A percentile compares a stretch with the other conserved stretches of the same genome.
These are phyloP conservation scores for Hydrophis major DNA, from an alignment of 2,797 vertebrate genomes.

Conservation along the genomic window DNA sequence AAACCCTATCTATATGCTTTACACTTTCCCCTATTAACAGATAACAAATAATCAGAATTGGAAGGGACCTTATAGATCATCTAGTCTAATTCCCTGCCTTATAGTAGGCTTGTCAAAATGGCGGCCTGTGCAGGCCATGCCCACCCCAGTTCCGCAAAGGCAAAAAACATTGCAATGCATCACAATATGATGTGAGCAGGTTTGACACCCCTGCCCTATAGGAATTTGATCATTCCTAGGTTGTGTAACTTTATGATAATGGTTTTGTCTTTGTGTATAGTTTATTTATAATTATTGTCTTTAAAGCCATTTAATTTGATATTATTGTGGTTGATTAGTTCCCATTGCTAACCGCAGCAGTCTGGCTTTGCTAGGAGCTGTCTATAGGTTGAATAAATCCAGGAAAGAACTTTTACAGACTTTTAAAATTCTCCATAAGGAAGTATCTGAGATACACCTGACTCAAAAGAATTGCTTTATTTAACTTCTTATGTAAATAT, in stretches of 20 bases:
- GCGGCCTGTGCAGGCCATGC: no score
- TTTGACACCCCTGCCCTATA: background rate
- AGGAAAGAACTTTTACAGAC: background rate
- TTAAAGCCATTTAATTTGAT: background rate
- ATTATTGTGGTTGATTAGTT: background rate
- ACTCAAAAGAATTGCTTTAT: conserved; percentile 16
- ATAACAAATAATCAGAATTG: no score
- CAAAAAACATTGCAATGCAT: no score
- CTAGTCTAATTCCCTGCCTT: no score
- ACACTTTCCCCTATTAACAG: background rate
- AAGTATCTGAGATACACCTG: conserved; percentile 11
- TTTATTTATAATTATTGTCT: background rate
- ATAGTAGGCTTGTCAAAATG: no score
- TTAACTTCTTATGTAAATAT: conserved; percentile 17
- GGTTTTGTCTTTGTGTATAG: background rate
- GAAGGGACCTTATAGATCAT: no score
- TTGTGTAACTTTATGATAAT: background rate
- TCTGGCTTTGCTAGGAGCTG: background rate
- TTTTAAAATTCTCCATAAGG: conserved; percentile 7
- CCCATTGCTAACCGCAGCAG: background rate
- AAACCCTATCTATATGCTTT: background rate
- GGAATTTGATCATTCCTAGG: background rate
- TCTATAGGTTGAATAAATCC: background rate
- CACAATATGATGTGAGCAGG: no score
- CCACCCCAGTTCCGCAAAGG: no score